Percentiles rank a stretch among this genome's conserved stretches.
phyloP scores from a whole-genome alignment of 2,113 vertebrate genomes.

The Candoia aspera region DNA sequence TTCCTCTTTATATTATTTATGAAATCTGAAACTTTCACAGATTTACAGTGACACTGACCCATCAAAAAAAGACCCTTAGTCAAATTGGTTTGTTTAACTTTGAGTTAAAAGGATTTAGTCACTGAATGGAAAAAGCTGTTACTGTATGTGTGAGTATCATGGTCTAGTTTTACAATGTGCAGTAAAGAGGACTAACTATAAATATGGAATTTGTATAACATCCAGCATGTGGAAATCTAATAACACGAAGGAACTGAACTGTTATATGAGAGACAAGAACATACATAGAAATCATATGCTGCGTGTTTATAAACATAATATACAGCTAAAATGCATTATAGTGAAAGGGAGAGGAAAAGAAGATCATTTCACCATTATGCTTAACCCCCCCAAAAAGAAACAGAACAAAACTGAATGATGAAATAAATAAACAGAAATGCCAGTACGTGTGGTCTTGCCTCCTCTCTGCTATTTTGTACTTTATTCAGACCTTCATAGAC shows the following conservation, averaged over 20 bases:
- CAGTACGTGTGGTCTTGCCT: neutral
- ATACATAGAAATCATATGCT: neutral
- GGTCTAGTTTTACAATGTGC: neutral
- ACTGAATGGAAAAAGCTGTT: neutral
- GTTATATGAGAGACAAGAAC: too few relatives aligned
- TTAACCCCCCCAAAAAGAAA: neutral
- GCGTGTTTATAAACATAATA: neutral
- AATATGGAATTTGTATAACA: neutral
- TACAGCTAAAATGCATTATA: neutral
- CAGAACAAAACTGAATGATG: neutral
- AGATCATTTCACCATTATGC: neutral
- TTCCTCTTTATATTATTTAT: conserved; percentile 30
- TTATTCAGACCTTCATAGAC: neutral
- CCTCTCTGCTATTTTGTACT: neutral
- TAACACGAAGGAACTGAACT: neutral
- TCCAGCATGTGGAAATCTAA: neutral
- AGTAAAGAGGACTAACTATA: neutral
- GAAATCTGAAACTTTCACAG: conserved; percentile 14
- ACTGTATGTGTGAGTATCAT: neutral
- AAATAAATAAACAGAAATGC: neutral
- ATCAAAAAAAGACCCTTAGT: neutral
- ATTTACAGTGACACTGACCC: conserved; percentile 2
- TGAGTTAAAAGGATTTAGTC: neutral
- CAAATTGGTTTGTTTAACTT: neutral
- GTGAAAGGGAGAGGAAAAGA: neutral